Evolutionary conservation across 1,140 invertebrate genomes (phyloP), one percentile per base, ranked within the genome.

Genomic region (Drosophila nigrodunni): DNA sequence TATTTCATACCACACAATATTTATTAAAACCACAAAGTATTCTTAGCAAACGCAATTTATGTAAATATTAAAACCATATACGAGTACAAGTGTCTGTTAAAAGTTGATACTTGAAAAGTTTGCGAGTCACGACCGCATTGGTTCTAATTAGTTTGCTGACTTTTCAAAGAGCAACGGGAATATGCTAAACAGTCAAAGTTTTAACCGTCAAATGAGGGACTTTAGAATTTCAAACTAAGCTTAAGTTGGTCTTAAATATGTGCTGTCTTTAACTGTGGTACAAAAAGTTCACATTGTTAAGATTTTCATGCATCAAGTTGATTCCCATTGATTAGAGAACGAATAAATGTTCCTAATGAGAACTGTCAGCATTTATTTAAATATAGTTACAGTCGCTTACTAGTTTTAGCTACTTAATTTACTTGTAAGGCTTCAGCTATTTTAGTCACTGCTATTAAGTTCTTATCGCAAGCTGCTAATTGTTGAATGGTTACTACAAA

Each of bases 401-500:
- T 30, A 30, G 25, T 5, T 30, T 0, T 6, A 30, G 25, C 41
- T 49, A 41, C 60, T 37, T 39, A 54, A 37, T 30, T 30, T 2
- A 30, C 25, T 30, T 30, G 25, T 30, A 30, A 30, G 25, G 3
- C 7, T 21, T n/a, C 7, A 59, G 25, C 25, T 58, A 35, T 71
- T 55, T 25, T 25, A 15, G 30, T 30, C 9, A 10, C 7, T 41
- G 13, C 41, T 39, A 3, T 54, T 41, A 50, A 37, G 30, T 62
- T 73, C 46, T 67, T 52, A 74, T 61, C 21, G 25, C 21, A 43
- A 47, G 15, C 15, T 34, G 58, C 66, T 70, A 71, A 72, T 72
- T 76, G 55, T 46, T 65, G 13, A 71, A 25, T 49, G 72, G 58
- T 54, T 49, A 58, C 34, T 57, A 74, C 43, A 65, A 50, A 70